A percentile compares a stretch with the other conserved stretches of the same genome.
These are phyloP conservation scores for Aleiodes sp. DNA, from an alignment of 1,140 invertebrate genomes.

Conservation along the genomic window DNA sequence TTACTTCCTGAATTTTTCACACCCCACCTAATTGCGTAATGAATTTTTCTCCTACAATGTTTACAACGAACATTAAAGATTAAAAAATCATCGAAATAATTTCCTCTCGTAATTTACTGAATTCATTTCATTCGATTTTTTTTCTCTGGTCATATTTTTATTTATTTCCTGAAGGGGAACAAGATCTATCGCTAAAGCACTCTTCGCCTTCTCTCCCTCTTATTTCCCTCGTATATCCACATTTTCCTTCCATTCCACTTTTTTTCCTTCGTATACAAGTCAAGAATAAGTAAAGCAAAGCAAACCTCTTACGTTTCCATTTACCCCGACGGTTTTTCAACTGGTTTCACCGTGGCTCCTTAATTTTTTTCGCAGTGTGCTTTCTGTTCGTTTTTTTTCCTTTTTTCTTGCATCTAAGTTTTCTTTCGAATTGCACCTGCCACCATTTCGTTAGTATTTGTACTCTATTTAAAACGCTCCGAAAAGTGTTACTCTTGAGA, in stretches of 20 bases:
- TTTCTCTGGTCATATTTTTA: no score
- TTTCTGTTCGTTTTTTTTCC: neutral
- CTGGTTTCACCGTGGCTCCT: constrained; percentile 7
- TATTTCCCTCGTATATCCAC: neutral
- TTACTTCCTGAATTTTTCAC: neutral
- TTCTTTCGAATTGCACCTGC: neutral
- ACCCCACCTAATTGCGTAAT: no score
- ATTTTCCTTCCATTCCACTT: neutral
- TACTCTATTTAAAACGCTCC: neutral
- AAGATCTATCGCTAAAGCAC: constrained; percentile 6
- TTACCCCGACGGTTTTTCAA: constrained; percentile 24
- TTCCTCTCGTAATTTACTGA: no score
- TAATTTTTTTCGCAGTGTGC: constrained; percentile 12
- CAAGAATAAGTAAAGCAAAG: constrained; percentile 34
- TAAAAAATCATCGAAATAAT: no score
- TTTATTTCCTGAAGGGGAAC: no score
- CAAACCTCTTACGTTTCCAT: constrained; percentile 32
- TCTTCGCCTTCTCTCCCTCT: neutral
- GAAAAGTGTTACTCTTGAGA: no score
- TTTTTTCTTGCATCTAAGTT: neutral
- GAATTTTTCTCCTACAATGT: no score
- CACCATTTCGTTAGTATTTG: neutral
- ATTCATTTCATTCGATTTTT: no score
- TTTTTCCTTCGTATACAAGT: neutral
- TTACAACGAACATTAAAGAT: no score